Percentiles rank a stretch among this genome's conserved stretches.
These are phyloP conservation scores for Panurus biarmicus DNA, from an alignment of 2,113 vertebrate genomes.

Conservation along the genomic window DNA sequence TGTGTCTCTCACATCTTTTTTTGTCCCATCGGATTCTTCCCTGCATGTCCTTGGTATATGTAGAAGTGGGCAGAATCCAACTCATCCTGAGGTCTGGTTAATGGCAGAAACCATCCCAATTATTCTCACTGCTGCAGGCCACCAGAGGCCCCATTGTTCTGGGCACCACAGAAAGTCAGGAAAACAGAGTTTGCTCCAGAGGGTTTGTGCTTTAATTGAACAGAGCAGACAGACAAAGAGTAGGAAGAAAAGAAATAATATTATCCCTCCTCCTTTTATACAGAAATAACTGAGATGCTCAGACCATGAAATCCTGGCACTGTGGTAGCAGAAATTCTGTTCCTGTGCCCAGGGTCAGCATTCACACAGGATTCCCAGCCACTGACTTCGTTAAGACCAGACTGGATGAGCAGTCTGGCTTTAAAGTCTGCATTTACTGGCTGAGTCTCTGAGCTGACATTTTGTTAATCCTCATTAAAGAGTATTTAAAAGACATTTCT, in stretches of 20 bases:
- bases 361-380: neutral
- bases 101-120: neutral
- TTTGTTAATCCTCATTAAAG: neutral
- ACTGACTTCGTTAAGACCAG: neutral
- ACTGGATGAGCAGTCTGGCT: neutral
- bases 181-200: neutral
- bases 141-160: neutral
- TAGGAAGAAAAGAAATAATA: neutral
- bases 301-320: constrained; percentile 4
- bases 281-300: constrained; percentile 17
- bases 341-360: neutral
- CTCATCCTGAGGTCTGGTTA: neutral
- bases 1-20: neutral
- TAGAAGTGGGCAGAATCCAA: neutral
- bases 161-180: neutral
- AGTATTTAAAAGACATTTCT: neutral
- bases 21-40: rapidly evolving
- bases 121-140: neutral
- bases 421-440: neutral
- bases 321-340: neutral
- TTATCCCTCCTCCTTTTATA: neutral
- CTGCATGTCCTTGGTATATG: neutral
- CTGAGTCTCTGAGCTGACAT: neutral
- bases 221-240: neutral
- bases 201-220: neutral